Evolutionary conservation across 2,888 invertebrate genomes (phyloP).

Genomic region (Hemicrepidius hirtus): DNA sequence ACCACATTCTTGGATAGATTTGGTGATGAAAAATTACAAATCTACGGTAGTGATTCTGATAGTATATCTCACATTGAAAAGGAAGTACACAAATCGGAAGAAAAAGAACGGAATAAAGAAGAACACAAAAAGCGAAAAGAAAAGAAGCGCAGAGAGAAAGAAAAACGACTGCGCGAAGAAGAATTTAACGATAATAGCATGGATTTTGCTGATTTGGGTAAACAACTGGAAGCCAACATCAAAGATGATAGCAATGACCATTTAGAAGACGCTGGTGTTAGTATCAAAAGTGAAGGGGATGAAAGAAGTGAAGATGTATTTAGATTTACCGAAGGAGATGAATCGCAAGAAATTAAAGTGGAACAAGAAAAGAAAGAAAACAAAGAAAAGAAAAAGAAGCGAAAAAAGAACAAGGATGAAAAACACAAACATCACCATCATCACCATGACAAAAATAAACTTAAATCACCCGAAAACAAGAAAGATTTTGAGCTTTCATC

Average conservation of each 20-base stretch:
- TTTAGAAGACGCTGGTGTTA: conserved; percentile 67
- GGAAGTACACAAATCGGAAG: conserved; percentile 57
- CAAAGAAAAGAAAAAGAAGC: conserved; percentile 89
- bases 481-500: conserved; percentile 57
- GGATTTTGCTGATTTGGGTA: conserved; percentile 87
- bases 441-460: conserved; percentile 74
- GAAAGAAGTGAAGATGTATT: conserved; percentile 74
- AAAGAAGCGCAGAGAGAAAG: conserved; percentile 78
- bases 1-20: conserved; percentile 52
- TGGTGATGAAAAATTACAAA: conserved; percentile 57
- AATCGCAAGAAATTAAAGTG: conserved; percentile 72
- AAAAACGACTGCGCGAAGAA: conserved; percentile 74
- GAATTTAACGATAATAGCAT: conserved; percentile 83
- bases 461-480: conserved; percentile 66
- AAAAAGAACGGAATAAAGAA: conserved; percentile 71
- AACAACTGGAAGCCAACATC: conserved; percentile 87
- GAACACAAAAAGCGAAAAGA: conserved; percentile 78
- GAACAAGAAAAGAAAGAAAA: conserved; percentile 75
- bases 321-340: conserved; percentile 78
- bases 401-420: conserved; percentile 88
- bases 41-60: conserved; percentile 75
- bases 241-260: conserved; percentile 80
- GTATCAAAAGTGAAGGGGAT: conserved; percentile 66
- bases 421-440: conserved; percentile 81
- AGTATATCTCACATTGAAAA: conserved; percentile 57